A percentile compares a stretch with the other conserved stretches of the same genome.
Evolutionary conservation across 2,888 invertebrate genomes (phyloP).

Genomic region (Kryphioiulus occultus): DNA sequence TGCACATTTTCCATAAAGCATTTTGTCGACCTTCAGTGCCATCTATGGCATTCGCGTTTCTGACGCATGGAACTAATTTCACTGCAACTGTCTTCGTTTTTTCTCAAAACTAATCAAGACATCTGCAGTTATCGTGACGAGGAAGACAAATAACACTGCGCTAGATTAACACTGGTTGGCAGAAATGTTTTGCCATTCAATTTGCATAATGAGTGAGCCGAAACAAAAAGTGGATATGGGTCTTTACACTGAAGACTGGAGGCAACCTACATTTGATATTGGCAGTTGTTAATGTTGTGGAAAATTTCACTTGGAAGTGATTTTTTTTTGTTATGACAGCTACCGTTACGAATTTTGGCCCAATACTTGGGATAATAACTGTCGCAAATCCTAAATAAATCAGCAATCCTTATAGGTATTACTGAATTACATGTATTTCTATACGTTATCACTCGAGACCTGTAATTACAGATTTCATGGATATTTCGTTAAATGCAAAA

Average conservation of each 20-base stretch:
- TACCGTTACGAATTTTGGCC: background rate
- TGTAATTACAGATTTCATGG: too few relatives aligned
- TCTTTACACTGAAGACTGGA: background rate
- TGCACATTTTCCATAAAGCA: too few relatives aligned
- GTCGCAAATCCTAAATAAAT: background rate
- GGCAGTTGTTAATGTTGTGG: background rate
- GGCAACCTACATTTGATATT: background rate
- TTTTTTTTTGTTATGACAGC: background rate
- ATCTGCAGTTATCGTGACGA: background rate
- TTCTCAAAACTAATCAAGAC: background rate
- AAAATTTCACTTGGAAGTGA: background rate
- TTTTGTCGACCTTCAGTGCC: too few relatives aligned
- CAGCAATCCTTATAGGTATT: background rate
- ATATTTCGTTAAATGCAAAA: too few relatives aligned
- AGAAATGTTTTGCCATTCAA: background rate
- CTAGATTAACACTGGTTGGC: background rate
- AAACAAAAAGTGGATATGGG: background rate
- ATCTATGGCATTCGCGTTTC: too few relatives aligned
- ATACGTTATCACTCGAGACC: too few relatives aligned
- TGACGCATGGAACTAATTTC: too few relatives aligned
- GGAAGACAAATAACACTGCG: background rate
- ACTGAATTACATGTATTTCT: too few relatives aligned
- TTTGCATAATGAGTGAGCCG: background rate
- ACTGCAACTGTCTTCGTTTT: background rate
- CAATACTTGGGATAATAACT: background rate